A percentile compares a stretch with the other conserved stretches of the same genome.
phyloP scores from a whole-genome alignment of 2,797 vertebrate genomes.

The Craterocephalus amniculus region DNA sequence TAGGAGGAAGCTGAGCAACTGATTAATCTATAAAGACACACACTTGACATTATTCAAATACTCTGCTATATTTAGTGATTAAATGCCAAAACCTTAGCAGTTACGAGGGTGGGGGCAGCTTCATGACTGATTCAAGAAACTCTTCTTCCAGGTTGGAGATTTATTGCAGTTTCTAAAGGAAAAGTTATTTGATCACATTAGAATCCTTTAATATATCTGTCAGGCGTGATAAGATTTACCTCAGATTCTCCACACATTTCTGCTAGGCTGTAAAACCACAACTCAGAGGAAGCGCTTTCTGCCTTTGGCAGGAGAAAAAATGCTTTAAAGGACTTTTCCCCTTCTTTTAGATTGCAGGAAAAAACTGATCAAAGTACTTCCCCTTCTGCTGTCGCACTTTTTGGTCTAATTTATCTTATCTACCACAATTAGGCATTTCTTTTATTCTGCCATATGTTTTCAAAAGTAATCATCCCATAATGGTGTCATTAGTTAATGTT shows the following conservation, averaged over 20 bases:
- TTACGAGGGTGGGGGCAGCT: slow-evolving; percentile 26
- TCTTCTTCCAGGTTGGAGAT: slow-evolving; percentile 37
- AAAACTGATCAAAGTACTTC: slow-evolving; percentile 18
- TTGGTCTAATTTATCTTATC: slow-evolving; percentile 27
- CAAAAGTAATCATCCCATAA: slow-evolving; percentile 33
- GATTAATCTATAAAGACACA: slow-evolving; percentile 54
- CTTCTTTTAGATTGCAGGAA: background rate
- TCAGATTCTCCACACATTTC: slow-evolving; percentile 16
- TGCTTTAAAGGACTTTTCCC: background rate
- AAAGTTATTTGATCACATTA: slow-evolving; percentile 45
- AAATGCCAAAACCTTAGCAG: slow-evolving; percentile 66
- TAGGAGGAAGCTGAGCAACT: slow-evolving; percentile 15
- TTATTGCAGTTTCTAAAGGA: slow-evolving; percentile 22
- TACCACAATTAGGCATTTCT: slow-evolving; percentile 26
- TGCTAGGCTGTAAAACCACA: slow-evolving; percentile 43
- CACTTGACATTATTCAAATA: slow-evolving; percentile 66
- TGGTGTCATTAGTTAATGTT: slow-evolving; percentile 30
- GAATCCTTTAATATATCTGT: slow-evolving; percentile 51
- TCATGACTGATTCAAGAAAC: slow-evolving; percentile 50
- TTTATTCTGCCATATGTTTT: slow-evolving; percentile 36
- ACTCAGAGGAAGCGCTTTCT: background rate
- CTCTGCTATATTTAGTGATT: slow-evolving; percentile 60
- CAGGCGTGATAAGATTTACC: slow-evolving; percentile 17
- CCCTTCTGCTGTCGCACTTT: slow-evolving; percentile 5
- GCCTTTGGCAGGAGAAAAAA: background rate